These are phyloP conservation scores for Argyresthia albistria DNA, from an alignment of 2,888 invertebrate genomes.

Conservation along the genomic window DNA sequence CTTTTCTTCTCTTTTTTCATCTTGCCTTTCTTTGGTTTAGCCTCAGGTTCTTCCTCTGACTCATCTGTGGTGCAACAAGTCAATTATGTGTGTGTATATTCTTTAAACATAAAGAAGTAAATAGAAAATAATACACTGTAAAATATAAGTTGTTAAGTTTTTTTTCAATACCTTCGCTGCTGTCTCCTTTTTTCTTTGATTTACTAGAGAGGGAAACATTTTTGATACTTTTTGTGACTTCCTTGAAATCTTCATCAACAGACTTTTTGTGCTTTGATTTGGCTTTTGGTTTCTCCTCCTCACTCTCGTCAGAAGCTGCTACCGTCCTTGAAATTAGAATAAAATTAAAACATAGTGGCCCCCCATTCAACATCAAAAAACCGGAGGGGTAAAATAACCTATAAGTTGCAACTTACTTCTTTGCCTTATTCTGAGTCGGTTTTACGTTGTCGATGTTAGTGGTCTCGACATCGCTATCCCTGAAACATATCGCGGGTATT, in stretches of 20 bases:
- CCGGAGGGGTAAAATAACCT: constrained; percentile 34
- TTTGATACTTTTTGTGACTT: constrained; percentile 70
- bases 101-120: too few relatives aligned
- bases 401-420: constrained; percentile 51
- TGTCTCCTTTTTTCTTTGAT: constrained; percentile 53
- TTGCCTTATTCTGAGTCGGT: constrained; percentile 44
- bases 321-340: constrained; percentile 29
- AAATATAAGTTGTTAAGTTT: too few relatives aligned
- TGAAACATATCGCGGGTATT: constrained; percentile 36
- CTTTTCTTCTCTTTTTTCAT: constrained; percentile 68
- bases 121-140: neutral
- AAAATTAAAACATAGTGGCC: neutral
- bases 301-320: constrained; percentile 58
- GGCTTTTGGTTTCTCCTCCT: constrained; percentile 56
- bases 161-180: constrained; percentile 55
- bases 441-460: constrained; percentile 52
- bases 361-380: neutral
- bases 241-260: constrained; percentile 58
- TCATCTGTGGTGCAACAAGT: constrained; percentile 29
- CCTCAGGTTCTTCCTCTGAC: constrained; percentile 54
- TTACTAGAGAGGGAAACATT: constrained; percentile 73
- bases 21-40: constrained; percentile 53
- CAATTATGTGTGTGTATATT: neutral
- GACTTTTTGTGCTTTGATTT: constrained; percentile 65
- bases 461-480: constrained; percentile 75